Evolutionary conservation across 2,113 vertebrate species (phyloP).

Genomic region (Mastomys natalensis): DNA sequence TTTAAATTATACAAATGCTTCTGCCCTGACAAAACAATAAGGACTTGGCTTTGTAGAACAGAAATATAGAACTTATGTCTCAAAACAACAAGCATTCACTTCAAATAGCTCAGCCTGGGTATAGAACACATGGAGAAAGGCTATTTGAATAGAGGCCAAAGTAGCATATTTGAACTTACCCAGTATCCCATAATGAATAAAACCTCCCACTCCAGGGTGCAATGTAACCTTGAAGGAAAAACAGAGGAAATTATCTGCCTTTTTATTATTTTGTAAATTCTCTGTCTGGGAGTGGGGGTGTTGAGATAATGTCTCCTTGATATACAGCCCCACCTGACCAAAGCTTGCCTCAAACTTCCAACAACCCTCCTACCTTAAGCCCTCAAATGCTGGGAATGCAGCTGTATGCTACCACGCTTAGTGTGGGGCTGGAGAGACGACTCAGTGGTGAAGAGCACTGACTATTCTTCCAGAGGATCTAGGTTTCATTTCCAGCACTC

Average conservation of each 20-base stretch:
- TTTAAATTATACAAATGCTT: constrained; percentile 13
- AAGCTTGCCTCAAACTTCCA: not conserved
- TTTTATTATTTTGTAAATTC: constrained; percentile 52
- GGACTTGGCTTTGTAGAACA: not conserved
- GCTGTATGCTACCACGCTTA: not conserved
- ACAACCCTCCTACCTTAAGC: not conserved
- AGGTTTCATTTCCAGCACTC: not conserved
- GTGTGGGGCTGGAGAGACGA: not conserved
- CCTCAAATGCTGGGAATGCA: not conserved
- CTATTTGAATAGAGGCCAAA: not conserved
- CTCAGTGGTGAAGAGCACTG: not conserved
- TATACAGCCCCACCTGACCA: not conserved
- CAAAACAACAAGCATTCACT: not conserved
- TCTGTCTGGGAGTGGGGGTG: not conserved
- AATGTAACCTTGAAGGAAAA: constrained; percentile 93
- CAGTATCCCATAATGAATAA: constrained; percentile 99
- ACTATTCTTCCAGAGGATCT: not conserved
- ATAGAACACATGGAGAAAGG: not conserved
- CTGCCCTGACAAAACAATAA: constrained; percentile 46
- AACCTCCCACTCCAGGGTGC: constrained; percentile 99
- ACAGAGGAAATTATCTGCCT: constrained; percentile 58
- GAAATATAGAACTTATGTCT: not conserved
- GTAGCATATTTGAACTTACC: constrained; percentile 89
- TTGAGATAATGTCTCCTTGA: not conserved
- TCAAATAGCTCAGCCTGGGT: not conserved